Evolutionary conservation across 2,797 vertebrate genomes (phyloP), one percentile per base, ranked within the genome.

Genomic region (Phalloptychus januarius): DNA sequence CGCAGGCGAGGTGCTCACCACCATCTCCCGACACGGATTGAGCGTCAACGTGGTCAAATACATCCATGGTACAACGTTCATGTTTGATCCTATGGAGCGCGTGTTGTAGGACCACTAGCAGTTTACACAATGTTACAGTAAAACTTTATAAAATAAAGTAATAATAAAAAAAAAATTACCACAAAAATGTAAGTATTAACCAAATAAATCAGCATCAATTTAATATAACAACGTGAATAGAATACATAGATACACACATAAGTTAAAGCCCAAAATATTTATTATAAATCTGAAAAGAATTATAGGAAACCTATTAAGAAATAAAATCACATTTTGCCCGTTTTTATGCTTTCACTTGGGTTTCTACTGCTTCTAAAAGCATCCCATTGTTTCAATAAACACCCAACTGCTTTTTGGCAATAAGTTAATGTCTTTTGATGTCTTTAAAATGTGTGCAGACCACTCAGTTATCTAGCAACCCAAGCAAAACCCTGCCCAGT

Each of bases 1-100:
- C 33, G 97, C 98, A 0, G 98, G 98, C 36, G 98, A 99, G 92
- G 98, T 99, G 44, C 96, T 99, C 13, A 98, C 97, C 96, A 98
- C 98, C 91, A 99, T 99, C 95, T 99, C 98, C 58, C 94, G 98
- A 58, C 97, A 99, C 0, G 98, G 98, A 83, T 98, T 99, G 87
- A 99, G 98, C 28, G 95, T 99, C 95, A 99, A 99, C 36, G 98
- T 99, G 80, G 97, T 99, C 91, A 99, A 99, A 91, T 99, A 99
- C 89, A 99, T 99, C 77, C 98, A 99, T 0, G 98, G 98, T 99
- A 89, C 8, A 15, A 15, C 48, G 36, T 5, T 16, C 0, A 2
- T 1, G 3, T 1, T 12, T 4, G 10, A 44, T 31, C 5, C 48
- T 28, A 65, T 65, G 8, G 12, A 16, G 18, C 16, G 18, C 10